Evolutionary conservation across 2,113 vertebrate species (phyloP).

Genomic region (Acinonyx jubatus): DNA sequence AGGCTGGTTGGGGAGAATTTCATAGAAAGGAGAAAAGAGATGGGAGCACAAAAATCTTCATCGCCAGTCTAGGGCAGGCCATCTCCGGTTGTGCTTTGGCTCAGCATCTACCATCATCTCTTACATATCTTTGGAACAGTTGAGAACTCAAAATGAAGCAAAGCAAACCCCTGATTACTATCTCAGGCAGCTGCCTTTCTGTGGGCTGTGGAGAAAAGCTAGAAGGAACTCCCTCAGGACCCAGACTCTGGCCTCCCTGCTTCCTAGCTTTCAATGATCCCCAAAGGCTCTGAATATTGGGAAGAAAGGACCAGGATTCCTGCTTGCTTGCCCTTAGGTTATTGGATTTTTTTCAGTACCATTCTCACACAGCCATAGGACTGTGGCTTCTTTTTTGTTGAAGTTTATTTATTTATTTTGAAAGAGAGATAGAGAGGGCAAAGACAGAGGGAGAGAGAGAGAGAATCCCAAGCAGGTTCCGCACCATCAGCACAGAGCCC

Average conservation of each 20-base stretch:
- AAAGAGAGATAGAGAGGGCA: too few relatives aligned
- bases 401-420: too few relatives aligned
- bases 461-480: too few relatives aligned
- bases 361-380: background rate
- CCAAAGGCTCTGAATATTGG: background rate
- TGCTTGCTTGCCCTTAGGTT: background rate
- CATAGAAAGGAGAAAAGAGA: background rate
- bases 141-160: conserved; percentile 22
- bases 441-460: too few relatives aligned
- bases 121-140: background rate
- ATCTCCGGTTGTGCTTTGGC: background rate
- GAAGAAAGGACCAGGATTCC: background rate
- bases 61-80: background rate
- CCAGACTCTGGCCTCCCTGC: background rate
- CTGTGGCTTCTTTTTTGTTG: background rate
- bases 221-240: background rate
- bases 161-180: background rate
- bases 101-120: background rate
- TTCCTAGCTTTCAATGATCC: background rate
- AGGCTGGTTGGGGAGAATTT: background rate
- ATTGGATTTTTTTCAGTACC: conserved; percentile 8
- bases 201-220: background rate
- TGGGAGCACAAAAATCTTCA: background rate
- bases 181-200: background rate
- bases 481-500: too few relatives aligned